phyloP scores from a whole-genome alignment of 2,797 vertebrate genomes.

The Sebastes minor region DNA sequence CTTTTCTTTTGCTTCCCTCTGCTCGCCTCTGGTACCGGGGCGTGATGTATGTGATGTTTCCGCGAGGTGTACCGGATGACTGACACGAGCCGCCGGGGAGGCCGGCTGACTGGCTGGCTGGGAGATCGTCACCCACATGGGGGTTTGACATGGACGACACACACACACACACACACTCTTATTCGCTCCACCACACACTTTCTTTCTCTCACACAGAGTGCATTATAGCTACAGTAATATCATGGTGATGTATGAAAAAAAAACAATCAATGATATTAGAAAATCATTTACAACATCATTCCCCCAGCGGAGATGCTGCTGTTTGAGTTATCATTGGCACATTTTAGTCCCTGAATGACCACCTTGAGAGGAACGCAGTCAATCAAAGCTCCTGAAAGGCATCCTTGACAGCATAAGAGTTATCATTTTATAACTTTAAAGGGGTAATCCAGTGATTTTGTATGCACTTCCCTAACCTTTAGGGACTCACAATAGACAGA shows the following conservation, averaged over 20 bases:
- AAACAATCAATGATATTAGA: constrained; percentile 5
- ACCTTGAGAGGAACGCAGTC: constrained; percentile 19
- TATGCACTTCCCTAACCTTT: neutral
- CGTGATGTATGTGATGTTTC: constrained; percentile 66
- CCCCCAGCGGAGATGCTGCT: neutral
- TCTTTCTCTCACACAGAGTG: neutral
- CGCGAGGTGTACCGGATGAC: constrained; percentile 62
- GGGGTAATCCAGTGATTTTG: neutral
- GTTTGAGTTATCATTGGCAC: constrained; percentile 21
- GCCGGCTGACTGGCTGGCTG: constrained; percentile 64
- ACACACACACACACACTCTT: neutral
- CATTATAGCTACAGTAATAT: neutral
- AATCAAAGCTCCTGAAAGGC: constrained; percentile 27
- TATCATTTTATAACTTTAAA: neutral
- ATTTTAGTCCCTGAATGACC: constrained; percentile 18
- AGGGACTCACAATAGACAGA: neutral
- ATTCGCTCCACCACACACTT: neutral
- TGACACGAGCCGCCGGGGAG: constrained; percentile 80
- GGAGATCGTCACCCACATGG: constrained; percentile 69
- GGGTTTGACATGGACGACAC: constrained; percentile 40
- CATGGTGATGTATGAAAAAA: neutral
- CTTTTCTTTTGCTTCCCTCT: constrained; percentile 26
- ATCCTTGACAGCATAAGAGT: neutral
- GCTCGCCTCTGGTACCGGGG: constrained; percentile 11
- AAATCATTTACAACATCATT: neutral